A percentile compares a stretch with the other conserved stretches of the same genome.
Evolutionary conservation across 2,113 vertebrate species (phyloP).

Genomic region (Blennius ocellaris): DNA sequence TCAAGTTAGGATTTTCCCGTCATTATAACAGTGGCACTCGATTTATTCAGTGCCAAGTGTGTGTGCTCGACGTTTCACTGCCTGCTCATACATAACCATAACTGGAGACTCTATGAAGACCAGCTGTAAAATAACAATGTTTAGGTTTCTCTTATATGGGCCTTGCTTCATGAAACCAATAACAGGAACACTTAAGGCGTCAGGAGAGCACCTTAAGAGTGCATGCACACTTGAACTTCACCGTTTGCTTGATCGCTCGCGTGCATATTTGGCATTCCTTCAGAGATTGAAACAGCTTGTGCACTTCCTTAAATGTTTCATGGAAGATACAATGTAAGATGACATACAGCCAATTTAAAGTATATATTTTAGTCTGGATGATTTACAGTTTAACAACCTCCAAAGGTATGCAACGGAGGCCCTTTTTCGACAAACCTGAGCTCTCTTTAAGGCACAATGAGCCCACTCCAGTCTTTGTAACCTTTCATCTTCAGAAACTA

Average conservation of each 20-base stretch:
- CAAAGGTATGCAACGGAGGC: not conserved
- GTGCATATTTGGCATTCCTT: not conserved
- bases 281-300: not conserved
- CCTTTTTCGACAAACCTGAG: not conserved
- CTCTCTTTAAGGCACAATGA: not conserved
- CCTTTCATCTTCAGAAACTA: no score
- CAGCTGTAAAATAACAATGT: slow-evolving; percentile 21
- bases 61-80: slow-evolving; percentile 35
- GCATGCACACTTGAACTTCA: not conserved
- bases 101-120: slow-evolving; percentile 25
- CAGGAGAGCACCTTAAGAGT: not conserved
- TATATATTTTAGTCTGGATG: not conserved
- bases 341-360: not conserved
- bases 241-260: not conserved
- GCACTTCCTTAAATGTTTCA: not conserved
- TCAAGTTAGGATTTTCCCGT: slow-evolving; percentile 51
- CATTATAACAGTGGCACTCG: slow-evolving; percentile 42
- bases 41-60: slow-evolving; percentile 50
- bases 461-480: not conserved
- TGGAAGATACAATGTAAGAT: not conserved
- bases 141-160: not conserved
- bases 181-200: not conserved
- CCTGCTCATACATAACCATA: slow-evolving; percentile 32
- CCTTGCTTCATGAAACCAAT: not conserved
- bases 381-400: not conserved